Evolutionary conservation across 2,113 vertebrate genomes (phyloP).

Genomic region (Rattus norvegicus): DNA sequence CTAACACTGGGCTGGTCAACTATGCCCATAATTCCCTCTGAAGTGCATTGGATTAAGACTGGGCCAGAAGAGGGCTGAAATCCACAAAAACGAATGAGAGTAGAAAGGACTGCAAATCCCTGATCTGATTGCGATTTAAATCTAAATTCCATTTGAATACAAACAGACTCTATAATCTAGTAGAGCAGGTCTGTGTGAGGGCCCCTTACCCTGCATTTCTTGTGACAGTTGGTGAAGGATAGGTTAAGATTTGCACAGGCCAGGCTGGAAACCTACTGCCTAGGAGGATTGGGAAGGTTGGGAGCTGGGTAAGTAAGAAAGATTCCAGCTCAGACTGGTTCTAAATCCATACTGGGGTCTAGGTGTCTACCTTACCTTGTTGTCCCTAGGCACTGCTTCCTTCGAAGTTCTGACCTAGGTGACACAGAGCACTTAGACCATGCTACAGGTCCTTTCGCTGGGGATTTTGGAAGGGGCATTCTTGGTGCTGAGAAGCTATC

Average conservation of each 20-base stretch:
- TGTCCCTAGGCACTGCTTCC: not conserved
- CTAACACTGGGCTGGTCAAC: not conserved
- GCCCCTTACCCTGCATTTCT: not conserved
- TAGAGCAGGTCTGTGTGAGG: not conserved
- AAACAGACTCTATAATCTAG: constrained; percentile 25
- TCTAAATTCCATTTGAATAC: constrained; percentile 64
- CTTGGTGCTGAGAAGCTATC: constrained; percentile 52
- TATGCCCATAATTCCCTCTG: not conserved
- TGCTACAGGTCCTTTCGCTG: constrained; percentile 67
- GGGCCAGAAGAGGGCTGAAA: not conserved
- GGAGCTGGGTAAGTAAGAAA: not conserved
- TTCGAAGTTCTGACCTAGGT: not conserved
- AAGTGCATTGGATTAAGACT: constrained; percentile 45
- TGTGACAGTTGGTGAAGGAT: not conserved
- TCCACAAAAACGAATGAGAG: constrained; percentile 55
- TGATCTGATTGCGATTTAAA: constrained; percentile 43
- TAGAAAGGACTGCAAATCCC: constrained; percentile 39
- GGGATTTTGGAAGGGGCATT: constrained; percentile 71
- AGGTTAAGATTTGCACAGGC: not conserved
- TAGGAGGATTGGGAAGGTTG: rapidly evolving
- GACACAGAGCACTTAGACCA: not conserved
- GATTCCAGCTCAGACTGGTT: not conserved
- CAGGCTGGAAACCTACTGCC: not conserved
- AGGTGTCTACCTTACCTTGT: not conserved
- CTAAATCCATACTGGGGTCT: not conserved